Conservation (phyloP, 2,113 vertebrate genomes). For the Serilophus lunatus region DNA sequence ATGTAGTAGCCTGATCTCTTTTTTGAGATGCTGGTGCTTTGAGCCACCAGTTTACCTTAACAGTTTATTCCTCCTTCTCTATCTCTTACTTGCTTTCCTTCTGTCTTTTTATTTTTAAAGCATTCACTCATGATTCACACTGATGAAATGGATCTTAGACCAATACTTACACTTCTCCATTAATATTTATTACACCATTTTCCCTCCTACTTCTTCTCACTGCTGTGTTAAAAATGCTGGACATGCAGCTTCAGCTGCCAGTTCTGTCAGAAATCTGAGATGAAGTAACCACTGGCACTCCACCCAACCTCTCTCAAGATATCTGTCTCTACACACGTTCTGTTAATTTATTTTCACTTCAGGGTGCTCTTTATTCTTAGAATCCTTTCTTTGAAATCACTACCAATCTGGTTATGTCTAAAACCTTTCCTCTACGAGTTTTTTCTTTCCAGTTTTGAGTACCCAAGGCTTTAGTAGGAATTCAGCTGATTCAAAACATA, state of each 20-base stretch:
- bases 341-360: neutral
- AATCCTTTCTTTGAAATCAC: neutral
- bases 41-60: neutral
- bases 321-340: neutral
- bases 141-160: neutral
- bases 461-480: neutral
- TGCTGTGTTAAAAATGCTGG: neutral
- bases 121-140: neutral
- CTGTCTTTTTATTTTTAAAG: neutral
- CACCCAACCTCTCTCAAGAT: neutral
- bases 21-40: neutral
- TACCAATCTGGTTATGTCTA: neutral
- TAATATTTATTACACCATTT: neutral
- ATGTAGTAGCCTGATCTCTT: neutral
- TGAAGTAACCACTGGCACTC: neutral
- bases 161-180: neutral
- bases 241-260: neutral
- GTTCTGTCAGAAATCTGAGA: neutral
- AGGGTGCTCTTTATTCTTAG: neutral
- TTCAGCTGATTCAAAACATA: conserved; percentile 8
- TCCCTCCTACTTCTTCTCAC: neutral
- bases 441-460: neutral
- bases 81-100: neutral
- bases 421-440: neutral
- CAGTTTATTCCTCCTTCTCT: neutral